Evolutionary conservation across 1,140 invertebrate genomes (phyloP), one percentile per base, ranked within the genome.

Genomic region (Agrypnia vestita): DNA sequence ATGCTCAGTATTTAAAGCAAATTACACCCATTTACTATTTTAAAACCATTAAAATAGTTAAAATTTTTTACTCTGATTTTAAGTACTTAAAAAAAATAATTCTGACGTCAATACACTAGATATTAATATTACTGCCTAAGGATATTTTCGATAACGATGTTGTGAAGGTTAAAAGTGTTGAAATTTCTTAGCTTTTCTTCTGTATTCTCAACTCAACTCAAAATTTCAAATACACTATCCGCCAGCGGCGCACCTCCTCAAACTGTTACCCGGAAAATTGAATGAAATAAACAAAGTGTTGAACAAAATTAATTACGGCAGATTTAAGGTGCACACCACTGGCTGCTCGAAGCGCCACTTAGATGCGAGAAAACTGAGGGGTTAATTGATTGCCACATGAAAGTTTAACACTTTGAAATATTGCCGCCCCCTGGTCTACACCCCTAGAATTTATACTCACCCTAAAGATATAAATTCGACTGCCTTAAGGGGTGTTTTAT

Each of bases 351-450:
- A 43, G 49, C 67, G 51, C 17, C 79, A 61, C 73, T 75, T 67
- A 15, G 74, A 46, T 47, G 76, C 47, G 75, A 75, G 74, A 69
- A 80, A 78, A 78, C 75, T 69, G 78, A 82, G 81, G 73, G 81
- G 74, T 82, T 82, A 82, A 82, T 82, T 82, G 81, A 82, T 82
- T 82, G 81, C 81, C 78, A 78, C 76, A 80, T 80, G 81, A 82
- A 82, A 80, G 77, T 82, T 82, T 80, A 82, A 82, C 81, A 82
- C 81, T 82, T 82, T 82, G 81, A 82, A 82, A 82, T 82, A 82
- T 82, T 78, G 74, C 78, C 75, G 77, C 71, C 71, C 69, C 44
- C 49, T 55, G 49, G 72, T 62, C 56, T 6, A 44, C 61, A 46
- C 47, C 76, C 59, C 85, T 73, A 47, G 69, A 73, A 73, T 73